Conservation (phyloP, 2,888 invertebrate genomes). For the Aporophyla nigra region DNA sequence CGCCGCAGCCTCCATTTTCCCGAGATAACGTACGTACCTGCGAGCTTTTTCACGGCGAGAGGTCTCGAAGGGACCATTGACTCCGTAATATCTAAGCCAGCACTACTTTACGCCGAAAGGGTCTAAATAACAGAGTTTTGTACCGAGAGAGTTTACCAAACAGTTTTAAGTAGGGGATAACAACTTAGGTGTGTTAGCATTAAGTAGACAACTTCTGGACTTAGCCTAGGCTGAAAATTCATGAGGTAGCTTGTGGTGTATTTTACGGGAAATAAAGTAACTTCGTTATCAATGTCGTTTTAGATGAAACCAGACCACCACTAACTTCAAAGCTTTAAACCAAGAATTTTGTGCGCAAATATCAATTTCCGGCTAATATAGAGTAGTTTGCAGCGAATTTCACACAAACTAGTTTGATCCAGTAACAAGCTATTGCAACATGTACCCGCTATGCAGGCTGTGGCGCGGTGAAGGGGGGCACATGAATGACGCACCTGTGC, state of each 20-base stretch:
- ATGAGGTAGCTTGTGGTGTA: background rate
- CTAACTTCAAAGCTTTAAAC: background rate
- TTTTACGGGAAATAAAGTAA: background rate
- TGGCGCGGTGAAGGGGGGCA: constrained; percentile 54
- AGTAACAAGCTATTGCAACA: constrained; percentile 65
- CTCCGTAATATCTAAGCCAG: constrained; percentile 54
- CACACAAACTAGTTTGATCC: constrained; percentile 66
- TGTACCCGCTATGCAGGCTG: constrained; percentile 61
- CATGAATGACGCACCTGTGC: constrained; percentile 84
- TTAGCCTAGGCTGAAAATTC: constrained; percentile 13
- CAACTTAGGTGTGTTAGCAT: constrained; percentile 38
- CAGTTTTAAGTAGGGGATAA: constrained; percentile 47
- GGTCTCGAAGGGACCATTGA: constrained; percentile 59
- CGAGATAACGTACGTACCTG: constrained; percentile 56
- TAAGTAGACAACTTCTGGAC: constrained; percentile 3
- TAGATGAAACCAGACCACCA: background rate
- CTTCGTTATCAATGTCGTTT: background rate
- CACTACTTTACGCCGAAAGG: constrained; percentile 47
- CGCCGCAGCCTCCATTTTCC: constrained; percentile 42
- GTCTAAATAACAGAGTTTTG: constrained; percentile 43
- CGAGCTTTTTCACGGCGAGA: constrained; percentile 44
- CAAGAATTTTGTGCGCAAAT: constrained; percentile 18
- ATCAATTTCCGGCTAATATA: constrained; percentile 35
- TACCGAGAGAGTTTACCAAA: constrained; percentile 25
- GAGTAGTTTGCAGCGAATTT: constrained; percentile 59